Evolutionary conservation across 2,113 vertebrate species (phyloP).

Genomic region (Chelonoidis abingdonii): DNA sequence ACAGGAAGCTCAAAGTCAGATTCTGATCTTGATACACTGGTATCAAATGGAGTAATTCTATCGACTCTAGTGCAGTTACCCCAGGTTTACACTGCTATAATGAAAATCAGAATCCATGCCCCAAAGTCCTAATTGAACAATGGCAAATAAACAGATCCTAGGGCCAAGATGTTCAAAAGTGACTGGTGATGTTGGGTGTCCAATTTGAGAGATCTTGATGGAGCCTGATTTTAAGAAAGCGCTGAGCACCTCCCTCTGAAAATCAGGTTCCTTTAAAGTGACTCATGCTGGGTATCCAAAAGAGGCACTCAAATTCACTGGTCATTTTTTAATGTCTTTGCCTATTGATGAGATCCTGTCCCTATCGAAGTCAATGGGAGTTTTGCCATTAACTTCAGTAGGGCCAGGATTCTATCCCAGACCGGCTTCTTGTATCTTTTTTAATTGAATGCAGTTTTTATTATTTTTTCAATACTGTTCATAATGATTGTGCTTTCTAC

Average conservation of each 20-base stretch:
- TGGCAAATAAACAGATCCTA: neutral
- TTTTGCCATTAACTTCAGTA: neutral
- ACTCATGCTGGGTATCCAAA: neutral
- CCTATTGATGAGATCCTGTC: neutral
- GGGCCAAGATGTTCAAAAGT: neutral
- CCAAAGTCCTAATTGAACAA: neutral
- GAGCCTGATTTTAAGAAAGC: neutral
- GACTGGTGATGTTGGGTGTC: neutral
- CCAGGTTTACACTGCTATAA: neutral
- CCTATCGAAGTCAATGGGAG: neutral
- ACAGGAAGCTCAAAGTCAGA: neutral
- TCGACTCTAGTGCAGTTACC: neutral
- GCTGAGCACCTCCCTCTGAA: neutral
- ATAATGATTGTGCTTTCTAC: slow-evolving; percentile 41
- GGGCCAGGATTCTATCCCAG: neutral
- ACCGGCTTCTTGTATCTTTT: neutral
- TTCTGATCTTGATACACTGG: neutral
- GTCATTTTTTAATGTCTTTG: neutral
- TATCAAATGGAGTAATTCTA: neutral
- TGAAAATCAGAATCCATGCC: neutral
- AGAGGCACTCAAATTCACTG: neutral
- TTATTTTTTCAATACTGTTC: neutral
- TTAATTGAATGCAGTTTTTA: neutral
- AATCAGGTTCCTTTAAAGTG: neutral
- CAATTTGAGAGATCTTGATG: neutral